A percentile compares a stretch with the other conserved stretches of the same genome.
phyloP scores from a whole-genome alignment of 2,888 invertebrate genomes.

The Schizaphis graminum region DNA sequence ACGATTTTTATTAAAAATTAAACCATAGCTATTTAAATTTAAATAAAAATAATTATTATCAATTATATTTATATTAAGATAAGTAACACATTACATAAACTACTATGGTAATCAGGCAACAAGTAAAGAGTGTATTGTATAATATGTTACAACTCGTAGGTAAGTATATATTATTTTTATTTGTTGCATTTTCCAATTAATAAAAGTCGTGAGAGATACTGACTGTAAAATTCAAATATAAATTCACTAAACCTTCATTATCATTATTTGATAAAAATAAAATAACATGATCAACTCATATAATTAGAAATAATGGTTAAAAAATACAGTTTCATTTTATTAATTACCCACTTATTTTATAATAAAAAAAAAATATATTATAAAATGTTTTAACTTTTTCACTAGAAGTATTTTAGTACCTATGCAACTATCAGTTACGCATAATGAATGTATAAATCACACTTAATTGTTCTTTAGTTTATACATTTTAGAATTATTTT shows the following conservation, averaged over 20 bases:
- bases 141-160: not conserved
- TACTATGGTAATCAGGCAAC: not conserved
- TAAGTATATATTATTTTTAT: not conserved
- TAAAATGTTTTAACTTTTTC: not conserved
- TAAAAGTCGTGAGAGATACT: not conserved
- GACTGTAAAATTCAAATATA: not conserved
- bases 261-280: not conserved
- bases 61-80: not conserved
- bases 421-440: not conserved
- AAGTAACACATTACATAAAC: not conserved
- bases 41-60: not conserved
- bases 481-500: not conserved
- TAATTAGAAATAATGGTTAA: not conserved
- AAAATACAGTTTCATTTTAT: not conserved
- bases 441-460: not conserved
- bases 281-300: not conserved
- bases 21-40: not conserved
- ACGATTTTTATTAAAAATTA: not conserved
- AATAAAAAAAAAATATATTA: not conserved
- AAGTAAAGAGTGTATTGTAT: not conserved
- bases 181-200: not conserved
- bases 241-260: not conserved
- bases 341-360: not conserved
- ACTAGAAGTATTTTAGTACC: not conserved
- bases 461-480: not conserved